Evolutionary conservation across 2,888 invertebrate genomes (phyloP), one percentile per base, ranked within the genome.

Genomic region (Vanessa cardui): DNA sequence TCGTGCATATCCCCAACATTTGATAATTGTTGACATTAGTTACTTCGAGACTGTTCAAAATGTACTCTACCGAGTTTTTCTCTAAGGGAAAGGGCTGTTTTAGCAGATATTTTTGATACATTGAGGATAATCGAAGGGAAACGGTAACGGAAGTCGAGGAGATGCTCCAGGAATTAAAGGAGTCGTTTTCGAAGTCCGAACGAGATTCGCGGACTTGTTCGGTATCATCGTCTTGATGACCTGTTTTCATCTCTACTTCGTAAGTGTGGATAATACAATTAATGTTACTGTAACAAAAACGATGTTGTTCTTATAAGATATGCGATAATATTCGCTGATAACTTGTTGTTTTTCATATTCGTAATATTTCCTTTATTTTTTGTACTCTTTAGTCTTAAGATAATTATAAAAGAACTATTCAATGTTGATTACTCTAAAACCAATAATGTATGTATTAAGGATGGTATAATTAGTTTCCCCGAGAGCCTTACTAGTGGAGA

Each of bases 301-400:
- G 86, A 90, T 89, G 92, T 91, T 92, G 92, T 90, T 91, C 92
- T 89, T 92, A 90, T 90, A 91, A 88, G 88, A 89, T 85, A 89
- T 83, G 90, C 90, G 91, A 90, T 86, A 79, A 80, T 84, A 83
- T 87, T 90, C 92, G 91, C 90, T 85, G 79, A 88, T 86, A 83
- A 90, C 91, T 90, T 91, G 92, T 92, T 92, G 92, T 90, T 92
- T 90, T 92, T 90, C 90, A 90, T 90, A 91, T 90, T 92, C 92
- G 90, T 92, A 87, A 91, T 89, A 90, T 90, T 92, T 92, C 92
- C 92, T 92, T 92, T 92, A 92, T 92, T 92, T 92, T 92, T 92
- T 92, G 92, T 92, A 92, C 92, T 92, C 92, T 92, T 92, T 92
- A 92, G 91, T 89, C 80, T 84, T 92, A 92, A 91, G 90, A 83